Evolutionary conservation across 1,140 invertebrate species (phyloP), one percentile per base, ranked within the genome.

Genomic region (Ruditapes philippinarum): DNA sequence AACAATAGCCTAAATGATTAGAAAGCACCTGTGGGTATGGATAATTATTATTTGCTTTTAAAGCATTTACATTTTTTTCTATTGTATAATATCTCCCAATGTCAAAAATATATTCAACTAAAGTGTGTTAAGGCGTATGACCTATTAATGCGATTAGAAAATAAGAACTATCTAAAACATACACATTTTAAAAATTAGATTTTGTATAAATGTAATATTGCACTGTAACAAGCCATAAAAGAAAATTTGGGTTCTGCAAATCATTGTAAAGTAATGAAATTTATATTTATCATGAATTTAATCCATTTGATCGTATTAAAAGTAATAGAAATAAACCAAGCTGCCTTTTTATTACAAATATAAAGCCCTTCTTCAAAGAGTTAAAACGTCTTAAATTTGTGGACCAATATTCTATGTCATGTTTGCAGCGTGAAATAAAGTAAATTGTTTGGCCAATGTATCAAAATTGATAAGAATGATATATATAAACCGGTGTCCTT

Each of bases 221-320:
- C 38, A 70, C 65, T 38, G 1, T 70, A 38, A 36, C 36, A 4
- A 11, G 1, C 33, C 28, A 38, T 28, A 62, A 25, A 22, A 40
- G 65, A 38, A 38, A 70, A 38, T 1, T 70, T 38, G 65, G 36
- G 14, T 70, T 36, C 22, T 70, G 33, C 65, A 70, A 38, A 19
- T 38, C 65, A 70, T 19, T 70, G 65, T 38, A 2, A 70, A 70
- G 38, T 70, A 70, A 70, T 70, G 65, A 36, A 70, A 38, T 70
- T 70, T 38, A 70, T 70, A n/a, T 70, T 36, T 40, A 25, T 28
- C 73, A 76, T 76, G 40, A 28, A 25, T 51, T 49, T 76, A 76
- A 76, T 76, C 73, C 73, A 7, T 28, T 17, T 76, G 73, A 76
- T 76, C 73, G 40, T 40, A 76, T 76, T 76, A 76, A 5, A 49